Conservation (phyloP, 2,888 invertebrate species). For the Podotricha telesiphe region DNA sequence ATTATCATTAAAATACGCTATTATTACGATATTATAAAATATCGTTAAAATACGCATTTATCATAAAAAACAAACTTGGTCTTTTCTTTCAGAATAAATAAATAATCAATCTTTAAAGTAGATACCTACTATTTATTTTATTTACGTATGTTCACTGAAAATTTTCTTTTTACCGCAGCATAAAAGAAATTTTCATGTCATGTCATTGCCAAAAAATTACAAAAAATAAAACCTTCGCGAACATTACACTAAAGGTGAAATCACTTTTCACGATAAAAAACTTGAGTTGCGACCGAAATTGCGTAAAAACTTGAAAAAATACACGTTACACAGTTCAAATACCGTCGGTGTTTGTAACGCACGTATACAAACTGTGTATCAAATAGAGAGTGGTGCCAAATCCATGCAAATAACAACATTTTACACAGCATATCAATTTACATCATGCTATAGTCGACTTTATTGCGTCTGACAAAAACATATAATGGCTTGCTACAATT, state of each 20-base stretch:
- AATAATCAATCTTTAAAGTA: not conserved
- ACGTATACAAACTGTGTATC: conserved; percentile 43
- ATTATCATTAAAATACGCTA: too few species aligned
- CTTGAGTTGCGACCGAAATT: conserved; percentile 28
- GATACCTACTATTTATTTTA: too few species aligned
- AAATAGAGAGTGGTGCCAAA: conserved; percentile 47
- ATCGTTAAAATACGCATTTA: conserved; percentile 23
- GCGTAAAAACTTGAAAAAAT: conserved; percentile 33
- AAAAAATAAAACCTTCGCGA: conserved; percentile 32
- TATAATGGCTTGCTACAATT: conserved; percentile 22
- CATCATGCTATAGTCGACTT: conserved; percentile 33
- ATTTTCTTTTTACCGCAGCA: conserved; percentile 28
- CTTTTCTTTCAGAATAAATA: not conserved
- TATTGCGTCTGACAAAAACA: conserved; percentile 25
- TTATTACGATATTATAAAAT: too few species aligned
- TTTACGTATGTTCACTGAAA: not conserved
- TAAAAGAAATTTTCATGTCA: conserved; percentile 46
- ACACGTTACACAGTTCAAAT: conserved; percentile 30
- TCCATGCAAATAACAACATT: conserved; percentile 40
- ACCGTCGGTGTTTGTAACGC: conserved; percentile 34
- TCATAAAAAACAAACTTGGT: not conserved
- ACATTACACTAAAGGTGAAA: conserved; percentile 25
- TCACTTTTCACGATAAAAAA: conserved; percentile 33
- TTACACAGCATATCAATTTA: conserved; percentile 32
- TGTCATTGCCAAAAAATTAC: conserved; percentile 35